These are phyloP conservation scores for Amyelois transitella DNA, from an alignment of 1,140 invertebrate genomes.

Conservation along the genomic window DNA sequence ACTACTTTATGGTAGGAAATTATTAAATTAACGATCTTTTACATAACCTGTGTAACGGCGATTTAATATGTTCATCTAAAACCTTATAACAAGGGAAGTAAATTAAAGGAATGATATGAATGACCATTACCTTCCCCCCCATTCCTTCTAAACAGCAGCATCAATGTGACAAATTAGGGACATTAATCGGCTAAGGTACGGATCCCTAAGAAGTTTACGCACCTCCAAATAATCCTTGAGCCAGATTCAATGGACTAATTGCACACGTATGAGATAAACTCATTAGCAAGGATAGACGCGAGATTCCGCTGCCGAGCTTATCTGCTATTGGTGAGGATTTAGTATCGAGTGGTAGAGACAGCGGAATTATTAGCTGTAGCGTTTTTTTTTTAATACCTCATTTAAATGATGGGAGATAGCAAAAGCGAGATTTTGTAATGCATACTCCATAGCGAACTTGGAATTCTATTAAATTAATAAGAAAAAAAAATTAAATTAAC, in stretches of 20 bases:
- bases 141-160: not conserved
- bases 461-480: too few relatives aligned
- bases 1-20: too few relatives aligned
- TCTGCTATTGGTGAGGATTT: constrained; percentile 26
- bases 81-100: not conserved
- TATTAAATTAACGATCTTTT: too few relatives aligned
- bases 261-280: constrained; percentile 70
- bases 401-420: too few relatives aligned
- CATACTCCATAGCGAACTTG: too few relatives aligned
- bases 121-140: too few relatives aligned
- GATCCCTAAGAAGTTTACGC: constrained; percentile 29
- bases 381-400: not conserved
- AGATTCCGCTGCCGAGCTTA: constrained; percentile 63
- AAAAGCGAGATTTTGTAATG: too few relatives aligned
- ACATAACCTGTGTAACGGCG: too few relatives aligned
- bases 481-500: too few relatives aligned
- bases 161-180: not conserved
- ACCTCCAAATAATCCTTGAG: constrained; percentile 55
- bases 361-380: not conserved
- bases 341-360: constrained; percentile 7
- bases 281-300: constrained; percentile 70
- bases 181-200: not conserved
- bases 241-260: constrained; percentile 66
- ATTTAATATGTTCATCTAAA: too few relatives aligned
- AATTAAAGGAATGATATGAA: not conserved